These are phyloP conservation scores for Eutolmus rufibarbis DNA, from an alignment of 2,888 invertebrate species.

Conservation along the genomic window DNA sequence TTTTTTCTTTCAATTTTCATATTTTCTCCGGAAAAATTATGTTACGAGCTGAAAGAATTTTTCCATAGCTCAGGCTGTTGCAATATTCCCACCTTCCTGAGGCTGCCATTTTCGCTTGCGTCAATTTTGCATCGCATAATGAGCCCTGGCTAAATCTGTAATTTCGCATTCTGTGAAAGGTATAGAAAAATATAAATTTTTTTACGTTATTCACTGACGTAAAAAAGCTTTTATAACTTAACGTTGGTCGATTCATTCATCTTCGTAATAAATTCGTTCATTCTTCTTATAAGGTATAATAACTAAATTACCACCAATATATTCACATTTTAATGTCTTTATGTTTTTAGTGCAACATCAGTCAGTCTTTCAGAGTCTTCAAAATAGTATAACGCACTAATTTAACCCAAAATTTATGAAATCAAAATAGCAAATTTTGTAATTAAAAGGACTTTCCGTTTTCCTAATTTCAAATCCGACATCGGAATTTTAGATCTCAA, in stretches of 20 bases:
- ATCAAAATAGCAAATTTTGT: too few relatives aligned
- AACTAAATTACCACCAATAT: background rate
- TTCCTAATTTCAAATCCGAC: too few relatives aligned
- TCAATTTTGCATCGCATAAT: background rate
- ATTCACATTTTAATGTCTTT: too few relatives aligned
- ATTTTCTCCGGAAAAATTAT: background rate
- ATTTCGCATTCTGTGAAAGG: background rate
- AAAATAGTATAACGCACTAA: too few relatives aligned
- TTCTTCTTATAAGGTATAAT: background rate
- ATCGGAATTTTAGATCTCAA: too few relatives aligned
- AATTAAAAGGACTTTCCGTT: too few relatives aligned
- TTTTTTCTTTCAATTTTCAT: background rate
- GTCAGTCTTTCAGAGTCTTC: too few relatives aligned
- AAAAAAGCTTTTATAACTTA: background rate
- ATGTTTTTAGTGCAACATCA: too few relatives aligned
- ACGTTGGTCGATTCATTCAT: too few relatives aligned
- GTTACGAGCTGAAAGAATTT: background rate
- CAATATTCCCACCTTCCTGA: background rate
- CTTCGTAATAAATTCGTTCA: too few relatives aligned
- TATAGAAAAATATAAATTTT: background rate
- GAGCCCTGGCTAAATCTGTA: background rate
- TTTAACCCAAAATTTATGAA: too few relatives aligned
- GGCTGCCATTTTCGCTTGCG: background rate
- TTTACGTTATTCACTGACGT: background rate
- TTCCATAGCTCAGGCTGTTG: background rate